Conservation (phyloP, 2,797 vertebrate genomes). For the Neostethus bicornis region DNA sequence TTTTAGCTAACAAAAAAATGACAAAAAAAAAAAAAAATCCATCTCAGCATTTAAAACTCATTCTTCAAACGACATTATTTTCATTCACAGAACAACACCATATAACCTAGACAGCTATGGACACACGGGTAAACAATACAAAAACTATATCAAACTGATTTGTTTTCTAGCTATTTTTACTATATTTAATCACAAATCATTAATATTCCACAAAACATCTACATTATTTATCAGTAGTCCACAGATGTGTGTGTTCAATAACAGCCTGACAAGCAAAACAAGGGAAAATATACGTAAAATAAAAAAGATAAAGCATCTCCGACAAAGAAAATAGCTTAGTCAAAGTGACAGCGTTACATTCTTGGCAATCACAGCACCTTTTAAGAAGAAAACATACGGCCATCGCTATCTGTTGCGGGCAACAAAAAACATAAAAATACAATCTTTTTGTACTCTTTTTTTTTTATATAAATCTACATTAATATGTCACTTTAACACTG, state of each 20-base stretch:
- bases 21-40: neutral
- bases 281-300: neutral
- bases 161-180: slow-evolving; percentile 24
- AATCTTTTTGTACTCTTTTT: slow-evolving; percentile 49
- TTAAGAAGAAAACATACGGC: slow-evolving; percentile 30
- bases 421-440: slow-evolving; percentile 54
- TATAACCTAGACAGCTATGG: slow-evolving; percentile 39
- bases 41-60: slow-evolving; percentile 11
- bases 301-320: slow-evolving; percentile 22
- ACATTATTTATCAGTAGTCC: slow-evolving; percentile 37
- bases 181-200: slow-evolving; percentile 24
- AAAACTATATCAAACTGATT: slow-evolving; percentile 40
- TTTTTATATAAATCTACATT: neutral
- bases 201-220: slow-evolving; percentile 48
- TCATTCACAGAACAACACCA: slow-evolving; percentile 56
- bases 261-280: slow-evolving; percentile 20
- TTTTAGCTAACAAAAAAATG: neutral
- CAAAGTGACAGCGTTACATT: slow-evolving; percentile 56
- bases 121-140: slow-evolving; percentile 52
- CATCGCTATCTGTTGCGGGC: slow-evolving; percentile 30
- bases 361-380: slow-evolving; percentile 64
- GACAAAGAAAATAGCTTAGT: slow-evolving; percentile 38
- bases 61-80: slow-evolving; percentile 43
- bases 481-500: slow-evolving; percentile 34
- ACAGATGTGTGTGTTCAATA: slow-evolving; percentile 45